Evolutionary conservation across 2,113 vertebrate species (phyloP).

Genomic region (Enhydra lutris): DNA sequence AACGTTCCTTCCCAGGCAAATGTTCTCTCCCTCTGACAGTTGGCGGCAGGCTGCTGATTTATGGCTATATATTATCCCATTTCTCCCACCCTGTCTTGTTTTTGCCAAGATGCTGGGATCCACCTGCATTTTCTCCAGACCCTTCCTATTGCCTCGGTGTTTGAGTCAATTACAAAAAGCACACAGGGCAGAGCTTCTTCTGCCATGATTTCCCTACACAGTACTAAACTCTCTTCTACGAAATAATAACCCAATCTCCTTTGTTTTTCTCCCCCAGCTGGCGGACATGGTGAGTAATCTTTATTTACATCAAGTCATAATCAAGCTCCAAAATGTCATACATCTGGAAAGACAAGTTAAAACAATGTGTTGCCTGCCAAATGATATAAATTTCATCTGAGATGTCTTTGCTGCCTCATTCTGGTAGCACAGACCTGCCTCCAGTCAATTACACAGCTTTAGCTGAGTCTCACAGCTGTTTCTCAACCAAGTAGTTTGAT

Average conservation of each 20-base stretch:
- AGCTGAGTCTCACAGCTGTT: not conserved
- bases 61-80: fast-evolving
- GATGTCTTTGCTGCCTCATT: not conserved
- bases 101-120: not conserved
- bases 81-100: not conserved
- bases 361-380: not conserved
- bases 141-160: not conserved
- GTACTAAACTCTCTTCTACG: not conserved
- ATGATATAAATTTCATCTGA: not conserved
- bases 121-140: not conserved
- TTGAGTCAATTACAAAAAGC: not conserved
- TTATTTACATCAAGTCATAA: constrained; percentile 29
- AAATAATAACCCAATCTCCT: constrained; percentile 45
- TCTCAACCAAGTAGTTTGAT: not conserved
- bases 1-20: not conserved
- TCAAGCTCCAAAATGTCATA: not conserved
- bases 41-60: not conserved
- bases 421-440: not conserved
- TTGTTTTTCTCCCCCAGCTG: constrained; percentile 69
- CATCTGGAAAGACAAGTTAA: not conserved
- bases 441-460: not conserved
- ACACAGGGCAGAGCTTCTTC: not conserved
- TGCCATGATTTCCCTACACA: not conserved
- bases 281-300: constrained; percentile 68
- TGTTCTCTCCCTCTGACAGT: not conserved